phyloP scores from a whole-genome alignment of 1,140 invertebrate species.

The Batillaria attramentaria region DNA sequence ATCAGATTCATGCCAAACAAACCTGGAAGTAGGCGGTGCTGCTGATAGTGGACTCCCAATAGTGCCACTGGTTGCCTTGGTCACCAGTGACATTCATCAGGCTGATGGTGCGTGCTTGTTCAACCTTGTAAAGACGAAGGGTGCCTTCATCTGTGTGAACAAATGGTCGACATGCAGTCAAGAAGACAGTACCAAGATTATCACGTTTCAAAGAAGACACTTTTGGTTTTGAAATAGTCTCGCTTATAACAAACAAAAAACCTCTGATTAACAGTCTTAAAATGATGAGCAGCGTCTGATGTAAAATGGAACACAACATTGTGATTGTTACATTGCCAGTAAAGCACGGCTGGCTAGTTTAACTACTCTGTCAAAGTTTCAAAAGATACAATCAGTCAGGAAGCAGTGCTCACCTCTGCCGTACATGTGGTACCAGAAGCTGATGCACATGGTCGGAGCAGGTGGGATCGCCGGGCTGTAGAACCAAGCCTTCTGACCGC shows the following conservation, averaged over 20 bases:
- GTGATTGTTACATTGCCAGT: no score
- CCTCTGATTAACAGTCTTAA: no score
- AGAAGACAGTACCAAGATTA: no score
- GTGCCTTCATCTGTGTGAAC: slow-evolving; percentile 49
- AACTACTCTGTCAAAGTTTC: no score
- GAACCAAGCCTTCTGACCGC: slow-evolving; percentile 64
- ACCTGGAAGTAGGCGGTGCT: slow-evolving; percentile 54
- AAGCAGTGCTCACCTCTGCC: slow-evolving; percentile 54
- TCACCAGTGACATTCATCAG: slow-evolving; percentile 58
- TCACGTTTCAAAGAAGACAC: no score
- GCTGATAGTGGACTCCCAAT: slow-evolving; percentile 51
- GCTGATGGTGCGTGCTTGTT: slow-evolving; percentile 33
- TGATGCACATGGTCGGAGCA: slow-evolving; percentile 54
- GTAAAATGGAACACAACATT: no score
- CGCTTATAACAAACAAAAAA: no score
- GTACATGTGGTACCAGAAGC: slow-evolving; percentile 71
- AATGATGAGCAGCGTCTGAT: no score
- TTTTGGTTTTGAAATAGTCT: no score
- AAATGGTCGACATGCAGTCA: neutral
- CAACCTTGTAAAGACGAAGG: slow-evolving; percentile 56
- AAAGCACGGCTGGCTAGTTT: no score
- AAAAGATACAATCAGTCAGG: neutral
- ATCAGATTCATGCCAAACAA: neutral
- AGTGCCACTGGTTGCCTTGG: slow-evolving; percentile 62
- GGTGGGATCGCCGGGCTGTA: slow-evolving; percentile 63